Percentiles rank a stretch among this genome's conserved stretches.
These are phyloP conservation scores for Crypturellus undulatus DNA, from an alignment of 2,113 vertebrate species.

Conservation along the genomic window DNA sequence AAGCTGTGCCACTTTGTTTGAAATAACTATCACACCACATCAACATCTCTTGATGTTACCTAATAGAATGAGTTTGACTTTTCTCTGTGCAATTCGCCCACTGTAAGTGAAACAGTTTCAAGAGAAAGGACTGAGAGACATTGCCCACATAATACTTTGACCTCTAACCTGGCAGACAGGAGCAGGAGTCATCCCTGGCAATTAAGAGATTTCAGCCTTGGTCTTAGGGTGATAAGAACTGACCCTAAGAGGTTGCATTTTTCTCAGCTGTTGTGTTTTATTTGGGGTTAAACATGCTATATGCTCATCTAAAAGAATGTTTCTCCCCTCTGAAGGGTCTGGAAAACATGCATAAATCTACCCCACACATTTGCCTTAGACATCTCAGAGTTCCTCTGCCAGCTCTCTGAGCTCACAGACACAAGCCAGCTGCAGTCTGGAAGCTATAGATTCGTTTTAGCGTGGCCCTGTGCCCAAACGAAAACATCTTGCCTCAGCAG, in stretches of 20 bases:
- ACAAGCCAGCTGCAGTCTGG: constrained; percentile 20
- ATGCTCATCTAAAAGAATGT: background rate
- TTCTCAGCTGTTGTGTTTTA: background rate
- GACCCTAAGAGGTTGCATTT: background rate
- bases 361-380: background rate
- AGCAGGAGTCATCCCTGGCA: background rate
- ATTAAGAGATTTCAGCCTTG: background rate
- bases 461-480: constrained; percentile 6
- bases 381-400: background rate
- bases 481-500: constrained; percentile 4
- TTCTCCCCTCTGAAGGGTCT: background rate
- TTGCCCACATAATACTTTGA: background rate
- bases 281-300: background rate
- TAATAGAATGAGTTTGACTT: background rate
- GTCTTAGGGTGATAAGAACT: background rate
- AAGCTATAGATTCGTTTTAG: background rate
- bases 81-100: background rate
- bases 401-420: constrained; percentile 5
- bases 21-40: background rate
- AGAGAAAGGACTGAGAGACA: background rate
- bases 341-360: background rate
- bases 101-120: background rate
- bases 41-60: background rate
- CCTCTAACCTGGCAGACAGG: background rate
- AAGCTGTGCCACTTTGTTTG: background rate